These are phyloP conservation scores for Coccyzus lansbergi DNA, from an alignment of 2,797 vertebrate genomes.

Conservation along the genomic window DNA sequence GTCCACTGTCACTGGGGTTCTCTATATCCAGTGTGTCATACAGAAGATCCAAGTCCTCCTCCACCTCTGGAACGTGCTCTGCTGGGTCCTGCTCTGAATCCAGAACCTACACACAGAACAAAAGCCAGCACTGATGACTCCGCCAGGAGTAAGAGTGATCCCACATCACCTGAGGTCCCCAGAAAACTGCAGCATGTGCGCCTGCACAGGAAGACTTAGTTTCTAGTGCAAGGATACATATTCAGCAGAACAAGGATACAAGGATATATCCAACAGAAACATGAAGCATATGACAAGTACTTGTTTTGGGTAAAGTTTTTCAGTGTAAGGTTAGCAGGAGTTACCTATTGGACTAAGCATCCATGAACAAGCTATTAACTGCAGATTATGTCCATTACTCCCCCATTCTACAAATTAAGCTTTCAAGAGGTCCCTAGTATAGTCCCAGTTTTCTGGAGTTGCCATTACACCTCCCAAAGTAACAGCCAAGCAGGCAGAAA, in stretches of 20 bases:
- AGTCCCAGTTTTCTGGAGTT: neutral
- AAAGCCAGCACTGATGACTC: neutral
- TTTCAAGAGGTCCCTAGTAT: neutral
- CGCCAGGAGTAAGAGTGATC: neutral
- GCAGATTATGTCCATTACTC: neutral
- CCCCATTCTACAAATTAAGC: neutral
- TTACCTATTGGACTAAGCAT: neutral
- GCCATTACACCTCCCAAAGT: neutral
- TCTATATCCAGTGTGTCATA: constrained; percentile 93
- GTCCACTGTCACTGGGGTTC: constrained; percentile 95
- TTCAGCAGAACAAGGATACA: neutral
- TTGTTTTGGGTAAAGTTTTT: neutral
- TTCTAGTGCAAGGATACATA: neutral
- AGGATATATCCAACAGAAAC: neutral
- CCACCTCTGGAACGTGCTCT: constrained; percentile 90
- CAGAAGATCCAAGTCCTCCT: constrained; percentile 92
- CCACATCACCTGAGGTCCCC: neutral
- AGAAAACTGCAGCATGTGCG: neutral
- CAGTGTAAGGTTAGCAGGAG: neutral
- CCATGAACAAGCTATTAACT: neutral
- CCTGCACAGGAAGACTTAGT: neutral
- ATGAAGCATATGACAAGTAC: neutral
- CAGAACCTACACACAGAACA: constrained; percentile 82
- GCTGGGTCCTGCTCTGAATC: constrained; percentile 96
- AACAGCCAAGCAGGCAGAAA: neutral